Evolutionary conservation across 2,888 invertebrate species (phyloP), one percentile per base, ranked within the genome.

Genomic region (Toxonevra muliebris): DNA sequence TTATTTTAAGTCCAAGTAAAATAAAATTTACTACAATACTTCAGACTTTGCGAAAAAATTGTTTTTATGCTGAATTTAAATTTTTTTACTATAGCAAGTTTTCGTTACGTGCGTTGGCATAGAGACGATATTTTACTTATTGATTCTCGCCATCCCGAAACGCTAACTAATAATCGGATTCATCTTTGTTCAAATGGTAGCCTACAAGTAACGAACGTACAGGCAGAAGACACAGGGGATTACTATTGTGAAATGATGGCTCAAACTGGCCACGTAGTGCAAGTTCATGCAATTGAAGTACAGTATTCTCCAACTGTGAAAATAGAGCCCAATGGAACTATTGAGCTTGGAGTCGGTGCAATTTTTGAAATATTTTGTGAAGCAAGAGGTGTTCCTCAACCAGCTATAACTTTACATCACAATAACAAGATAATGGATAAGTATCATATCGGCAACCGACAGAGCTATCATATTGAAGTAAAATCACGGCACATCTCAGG

Each of bases 221-320:
- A 85, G 65, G 79, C 85, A 17, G 85, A 85, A 68, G 89, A 89
- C 73, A 86, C 87, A 3, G 89, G 89, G 12, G 86, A 87, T 71
- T 89, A 89, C 78, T 86, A 86, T 65, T 89, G 89, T 72, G 87
- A 87, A 76, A 87, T 87, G 65, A 83, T 86, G 69, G 80, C 81
- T 52, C 74, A 69, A 48, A 69, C 68, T 11, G 71, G 75, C 53
- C 66, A 57, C 0, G 79, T 81, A 54, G 81, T 80, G 8, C 93
- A 93, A 82, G 87, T 89, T 2, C 93, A 94, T 78, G 89, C 91
- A 19, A 92, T 94, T 73, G 91, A 93, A 87, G 94, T 94, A 3
- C 88, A 92, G 81, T 91, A 90, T 83, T 88, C 93, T 0, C 93
- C 94, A 0, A 88, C 88, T 4, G 88, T 93, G 4, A 86, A 86